Conservation (phyloP, 2,797 vertebrate genomes). For the Dryobates pubescens region DNA sequence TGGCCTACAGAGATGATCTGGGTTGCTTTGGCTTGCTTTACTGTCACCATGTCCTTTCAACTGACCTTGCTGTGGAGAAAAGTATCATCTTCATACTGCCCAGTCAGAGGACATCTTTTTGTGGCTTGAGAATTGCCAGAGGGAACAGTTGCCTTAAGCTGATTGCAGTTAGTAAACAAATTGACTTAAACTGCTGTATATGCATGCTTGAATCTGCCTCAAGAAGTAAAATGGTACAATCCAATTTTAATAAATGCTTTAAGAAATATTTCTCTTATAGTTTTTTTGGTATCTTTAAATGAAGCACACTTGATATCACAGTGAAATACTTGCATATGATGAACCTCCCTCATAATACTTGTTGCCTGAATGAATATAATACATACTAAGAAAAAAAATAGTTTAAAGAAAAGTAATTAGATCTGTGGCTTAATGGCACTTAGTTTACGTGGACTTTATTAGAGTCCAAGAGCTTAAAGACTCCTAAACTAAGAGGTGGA, state of each 20-base stretch:
- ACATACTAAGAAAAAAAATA: not conserved
- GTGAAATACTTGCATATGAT: not conserved
- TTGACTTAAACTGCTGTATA: not conserved
- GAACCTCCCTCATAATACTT: not conserved
- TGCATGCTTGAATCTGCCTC: not conserved
- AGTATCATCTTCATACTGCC: not conserved
- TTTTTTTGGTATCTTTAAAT: not conserved
- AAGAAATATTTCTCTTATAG: not conserved
- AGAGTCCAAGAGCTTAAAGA: not conserved
- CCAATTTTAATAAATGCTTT: not conserved
- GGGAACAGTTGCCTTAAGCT: not conserved
- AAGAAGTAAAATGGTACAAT: not conserved
- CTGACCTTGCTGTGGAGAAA: not conserved
- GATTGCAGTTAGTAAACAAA: not conserved
- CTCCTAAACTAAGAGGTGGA: not conserved
- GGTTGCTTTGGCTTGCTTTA: not conserved
- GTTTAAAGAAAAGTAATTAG: not conserved
- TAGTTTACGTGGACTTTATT: not conserved
- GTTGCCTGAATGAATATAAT: not conserved
- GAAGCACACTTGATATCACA: not conserved
- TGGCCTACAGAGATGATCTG: not conserved
- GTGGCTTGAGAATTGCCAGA: not conserved
- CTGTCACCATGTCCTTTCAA: not conserved
- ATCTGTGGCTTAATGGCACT: not conserved
- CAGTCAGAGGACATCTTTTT: not conserved